Evolutionary conservation across 1,140 invertebrate genomes (phyloP).

Genomic region (Ditylenchus dipsaci): DNA sequence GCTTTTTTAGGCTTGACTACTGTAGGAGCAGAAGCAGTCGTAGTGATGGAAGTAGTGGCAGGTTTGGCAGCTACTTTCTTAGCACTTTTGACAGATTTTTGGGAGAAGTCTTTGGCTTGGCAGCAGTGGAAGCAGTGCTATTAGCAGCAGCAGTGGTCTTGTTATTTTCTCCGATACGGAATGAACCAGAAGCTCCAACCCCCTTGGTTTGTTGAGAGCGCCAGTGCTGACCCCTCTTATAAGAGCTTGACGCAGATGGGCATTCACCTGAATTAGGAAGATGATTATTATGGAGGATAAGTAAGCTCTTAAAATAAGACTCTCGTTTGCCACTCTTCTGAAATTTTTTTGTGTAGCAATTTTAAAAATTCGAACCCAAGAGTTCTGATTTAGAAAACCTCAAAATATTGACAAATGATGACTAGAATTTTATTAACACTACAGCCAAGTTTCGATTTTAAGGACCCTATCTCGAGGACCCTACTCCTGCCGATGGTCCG

Average conservation of each 20-base stretch:
- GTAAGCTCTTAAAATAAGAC: too few species aligned
- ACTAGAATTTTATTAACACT: too few species aligned
- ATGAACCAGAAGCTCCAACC: constrained; percentile 30
- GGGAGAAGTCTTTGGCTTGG: not conserved
- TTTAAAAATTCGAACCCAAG: too few species aligned
- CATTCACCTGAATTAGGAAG: constrained; percentile 27
- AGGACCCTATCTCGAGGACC: too few species aligned
- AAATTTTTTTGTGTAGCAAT: too few species aligned
- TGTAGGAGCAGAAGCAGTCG: not conserved
- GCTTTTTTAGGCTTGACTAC: not conserved
- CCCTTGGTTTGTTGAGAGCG: constrained; percentile 34
- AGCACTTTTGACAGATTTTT: constrained; percentile 7
- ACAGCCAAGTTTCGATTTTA: too few species aligned
- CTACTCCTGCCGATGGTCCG: too few species aligned
- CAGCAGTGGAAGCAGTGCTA: not conserved
- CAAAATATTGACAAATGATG: too few species aligned
- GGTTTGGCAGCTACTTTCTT: not conserved
- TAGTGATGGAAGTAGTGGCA: not conserved
- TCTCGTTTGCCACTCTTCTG: too few species aligned
- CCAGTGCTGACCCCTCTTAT: constrained; percentile 22
- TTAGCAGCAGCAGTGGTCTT: not conserved
- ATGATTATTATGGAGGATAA: too few species aligned
- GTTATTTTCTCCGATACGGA: constrained; percentile 23
- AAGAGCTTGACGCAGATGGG: constrained; percentile 15
- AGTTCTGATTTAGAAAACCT: too few species aligned